phyloP scores from a whole-genome alignment of 2,797 vertebrate species.

The Gadopsis bispinosus region DNA sequence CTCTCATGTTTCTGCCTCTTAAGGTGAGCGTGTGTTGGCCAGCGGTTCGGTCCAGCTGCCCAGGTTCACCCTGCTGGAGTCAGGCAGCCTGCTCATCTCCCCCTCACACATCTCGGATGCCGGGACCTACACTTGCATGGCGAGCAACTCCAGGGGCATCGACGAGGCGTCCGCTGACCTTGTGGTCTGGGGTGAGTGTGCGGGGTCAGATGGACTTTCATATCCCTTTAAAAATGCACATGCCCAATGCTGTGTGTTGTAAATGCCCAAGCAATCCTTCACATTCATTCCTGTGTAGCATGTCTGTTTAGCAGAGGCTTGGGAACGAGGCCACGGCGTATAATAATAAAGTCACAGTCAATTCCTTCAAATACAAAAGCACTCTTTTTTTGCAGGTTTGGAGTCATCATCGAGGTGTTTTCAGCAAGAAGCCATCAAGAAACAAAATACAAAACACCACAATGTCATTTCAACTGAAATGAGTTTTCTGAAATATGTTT shows the following conservation, averaged over 20 bases:
- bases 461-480: conserved; percentile 60
- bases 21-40: conserved; percentile 93
- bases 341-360: conserved; percentile 31
- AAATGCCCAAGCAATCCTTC: neutral
- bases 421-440: conserved; percentile 43
- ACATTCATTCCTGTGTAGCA: neutral
- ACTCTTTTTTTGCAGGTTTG: conserved; percentile 35
- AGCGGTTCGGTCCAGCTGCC: conserved; percentile 96
- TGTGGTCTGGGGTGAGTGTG: conserved; percentile 90
- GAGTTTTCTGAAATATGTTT: conserved; percentile 60
- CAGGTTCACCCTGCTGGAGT: conserved; percentile 95
- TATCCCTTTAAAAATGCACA: neutral
- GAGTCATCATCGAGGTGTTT: conserved; percentile 39
- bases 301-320: conserved; percentile 18
- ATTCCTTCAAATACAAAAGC: conserved; percentile 47
- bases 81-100: conserved; percentile 94
- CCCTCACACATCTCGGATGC: conserved; percentile 92
- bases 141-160: conserved; percentile 95
- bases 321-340: conserved; percentile 13
- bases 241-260: neutral
- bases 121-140: conserved; percentile 94
- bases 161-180: conserved; percentile 95
- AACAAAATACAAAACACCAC: conserved; percentile 47
- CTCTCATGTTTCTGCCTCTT: neutral
- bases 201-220: neutral